phyloP scores from a whole-genome alignment of 2,113 vertebrate genomes.

The Equus przewalskii region DNA sequence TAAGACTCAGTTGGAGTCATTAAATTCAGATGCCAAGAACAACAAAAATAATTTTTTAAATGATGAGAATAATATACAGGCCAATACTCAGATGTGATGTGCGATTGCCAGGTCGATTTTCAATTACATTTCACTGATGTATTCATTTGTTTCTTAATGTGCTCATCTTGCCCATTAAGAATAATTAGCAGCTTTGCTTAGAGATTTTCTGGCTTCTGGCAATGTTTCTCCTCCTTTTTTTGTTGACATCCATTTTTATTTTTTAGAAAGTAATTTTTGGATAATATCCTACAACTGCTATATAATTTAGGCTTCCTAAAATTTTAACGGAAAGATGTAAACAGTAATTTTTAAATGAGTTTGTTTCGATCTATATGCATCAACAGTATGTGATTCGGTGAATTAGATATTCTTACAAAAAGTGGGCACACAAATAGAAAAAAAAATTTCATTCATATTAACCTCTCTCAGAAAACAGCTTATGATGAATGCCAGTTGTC shows the following conservation, averaged over 20 bases:
- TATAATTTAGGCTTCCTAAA: conserved; percentile 88
- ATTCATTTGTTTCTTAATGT: conserved; percentile 93
- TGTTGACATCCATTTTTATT: conserved; percentile 89
- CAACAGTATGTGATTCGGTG: conserved; percentile 81
- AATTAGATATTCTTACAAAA: conserved; percentile 82
- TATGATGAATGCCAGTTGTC: conserved; percentile 66
- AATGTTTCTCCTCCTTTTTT: conserved; percentile 80
- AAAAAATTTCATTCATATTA: conserved; percentile 80
- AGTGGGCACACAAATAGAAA: conserved; percentile 77
- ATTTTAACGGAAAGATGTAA: conserved; percentile 87
- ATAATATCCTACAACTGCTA: conserved; percentile 87
- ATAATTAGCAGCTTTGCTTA: conserved; percentile 92
- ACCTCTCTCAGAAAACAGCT: conserved; percentile 80
- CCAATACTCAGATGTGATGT: conserved; percentile 88
- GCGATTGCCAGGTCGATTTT: conserved; percentile 90
- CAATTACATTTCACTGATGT: conserved; percentile 91
- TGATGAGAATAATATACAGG: conserved; percentile 87
- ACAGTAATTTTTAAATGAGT: conserved; percentile 89
- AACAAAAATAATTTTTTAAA: conserved; percentile 86
- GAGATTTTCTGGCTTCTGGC: conserved; percentile 90
- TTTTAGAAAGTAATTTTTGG: conserved; percentile 89
- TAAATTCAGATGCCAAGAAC: conserved; percentile 83
- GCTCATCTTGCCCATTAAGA: conserved; percentile 92
- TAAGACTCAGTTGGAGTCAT: conserved; percentile 80
- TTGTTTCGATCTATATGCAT: conserved; percentile 86